These are phyloP conservation scores for Entelurus aequoreus DNA, from an alignment of 2,113 vertebrate species.

Conservation along the genomic window DNA sequence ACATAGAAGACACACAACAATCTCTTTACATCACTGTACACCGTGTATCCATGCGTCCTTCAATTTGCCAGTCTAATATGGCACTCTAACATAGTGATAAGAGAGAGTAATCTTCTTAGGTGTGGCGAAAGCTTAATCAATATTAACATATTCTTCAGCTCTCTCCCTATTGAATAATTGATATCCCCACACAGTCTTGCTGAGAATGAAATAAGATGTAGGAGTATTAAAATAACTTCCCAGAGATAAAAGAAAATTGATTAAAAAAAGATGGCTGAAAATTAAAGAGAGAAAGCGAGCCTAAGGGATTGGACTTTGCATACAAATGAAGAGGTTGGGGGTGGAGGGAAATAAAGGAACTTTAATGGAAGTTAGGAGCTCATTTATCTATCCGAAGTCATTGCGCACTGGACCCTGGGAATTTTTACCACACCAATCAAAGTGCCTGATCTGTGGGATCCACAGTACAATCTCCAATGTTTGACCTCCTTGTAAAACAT, in stretches of 20 bases:
- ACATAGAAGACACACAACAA: slow-evolving; percentile 42
- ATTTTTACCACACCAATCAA: slow-evolving; percentile 66
- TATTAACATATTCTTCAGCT: slow-evolving; percentile 76
- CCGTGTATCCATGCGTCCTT: slow-evolving; percentile 57
- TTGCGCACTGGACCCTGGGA: slow-evolving; percentile 45
- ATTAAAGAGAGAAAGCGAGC: slow-evolving; percentile 71
- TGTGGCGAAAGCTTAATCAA: slow-evolving; percentile 74
- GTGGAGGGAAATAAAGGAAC: slow-evolving; percentile 49
- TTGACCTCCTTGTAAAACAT: slow-evolving; percentile 66
- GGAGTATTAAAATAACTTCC: slow-evolving; percentile 76
- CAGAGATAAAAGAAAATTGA: slow-evolving; percentile 77
- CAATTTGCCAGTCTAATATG: slow-evolving; percentile 64
- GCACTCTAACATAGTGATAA: slow-evolving; percentile 64
- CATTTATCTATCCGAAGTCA: slow-evolving; percentile 69
- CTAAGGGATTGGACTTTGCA: slow-evolving; percentile 70
- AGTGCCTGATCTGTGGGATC: slow-evolving; percentile 54
- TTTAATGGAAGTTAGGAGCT: slow-evolving; percentile 65
- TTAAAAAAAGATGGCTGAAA: slow-evolving; percentile 76
- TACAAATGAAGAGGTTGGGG: slow-evolving; percentile 66
- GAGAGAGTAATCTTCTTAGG: slow-evolving; percentile 74
- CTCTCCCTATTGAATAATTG: slow-evolving; percentile 74
- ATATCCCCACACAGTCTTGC: slow-evolving; percentile 73
- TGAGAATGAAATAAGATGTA: slow-evolving; percentile 77
- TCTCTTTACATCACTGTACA: slow-evolving; percentile 44
- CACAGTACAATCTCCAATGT: slow-evolving; percentile 50